Evolutionary conservation across 2,113 vertebrate genomes (phyloP), one percentile per base, ranked within the genome.

Genomic region (Phodopus roborovskii): DNA sequence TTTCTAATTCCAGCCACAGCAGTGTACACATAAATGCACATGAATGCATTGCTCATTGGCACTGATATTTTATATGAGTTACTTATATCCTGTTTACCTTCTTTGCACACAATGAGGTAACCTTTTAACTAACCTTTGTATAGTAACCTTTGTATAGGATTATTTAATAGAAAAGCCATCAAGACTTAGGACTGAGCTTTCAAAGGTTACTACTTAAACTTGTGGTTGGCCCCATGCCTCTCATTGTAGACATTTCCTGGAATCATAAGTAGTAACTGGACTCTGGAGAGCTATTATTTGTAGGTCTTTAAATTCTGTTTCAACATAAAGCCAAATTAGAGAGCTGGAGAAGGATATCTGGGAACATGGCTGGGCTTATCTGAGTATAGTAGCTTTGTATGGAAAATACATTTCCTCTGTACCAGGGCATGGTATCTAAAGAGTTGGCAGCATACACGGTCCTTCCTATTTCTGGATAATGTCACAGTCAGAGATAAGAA

Each of bases 371-470:
- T 96, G n/a, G 33, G 45, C 42, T 8, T 92, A 60, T 95, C 88
- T 84, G 50, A 87, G 45, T 28, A n/a, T 33, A 50, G 62, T 70
- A 86, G 87, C 45, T 95, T 93, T 90, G 86, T 83, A 92, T 96
- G 96, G 96, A 94, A 98, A 98, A 96, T 28, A 90, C 95, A 98
- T 98, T 97, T 98, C 90, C 96, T 96, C 94, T 90, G 56, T 84
- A 94, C 26, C 95, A 66, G 92, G 94, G 84, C 81, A 93, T 71
- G 92, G 36, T 53, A 78, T 94, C 36, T 73, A 75, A 95, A 89
- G 84, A 75, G 66, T 33, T 97, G 97, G 97, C 94, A 88, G 68
- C 39, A 30, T 78, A 36, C 33, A 15, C 92, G 86, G 95, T 91
- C 71, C 94, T 94, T 77, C 73, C 75, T 96, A 91, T 78, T 95